Evolutionary conservation across 2,888 invertebrate genomes (phyloP).

Genomic region (Camptogramma bilineatum): DNA sequence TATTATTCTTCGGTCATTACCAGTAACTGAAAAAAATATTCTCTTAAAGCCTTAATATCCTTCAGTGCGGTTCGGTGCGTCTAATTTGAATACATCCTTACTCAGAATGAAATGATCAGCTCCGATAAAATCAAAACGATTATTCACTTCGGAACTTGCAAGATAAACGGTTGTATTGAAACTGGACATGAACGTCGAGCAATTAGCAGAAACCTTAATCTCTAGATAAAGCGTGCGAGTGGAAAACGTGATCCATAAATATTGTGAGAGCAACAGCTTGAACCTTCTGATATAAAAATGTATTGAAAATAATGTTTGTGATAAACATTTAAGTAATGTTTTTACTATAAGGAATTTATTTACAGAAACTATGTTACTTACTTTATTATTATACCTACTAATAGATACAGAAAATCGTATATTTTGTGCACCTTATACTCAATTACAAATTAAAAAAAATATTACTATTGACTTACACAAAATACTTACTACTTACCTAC

Average conservation of each 20-base stretch:
- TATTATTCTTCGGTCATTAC: neutral
- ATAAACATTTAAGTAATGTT: slow-evolving; percentile 19
- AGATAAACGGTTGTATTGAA: slow-evolving; percentile 44
- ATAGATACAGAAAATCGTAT: too few species aligned
- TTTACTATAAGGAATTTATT: neutral
- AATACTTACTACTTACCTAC: too few species aligned
- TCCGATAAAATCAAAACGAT: slow-evolving; percentile 26
- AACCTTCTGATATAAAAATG: slow-evolving; percentile 34
- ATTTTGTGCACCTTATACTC: too few species aligned
- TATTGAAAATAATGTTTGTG: slow-evolving; percentile 32
- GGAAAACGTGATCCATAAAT: slow-evolving; percentile 47
- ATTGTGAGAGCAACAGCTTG: slow-evolving; percentile 39
- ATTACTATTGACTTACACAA: too few species aligned
- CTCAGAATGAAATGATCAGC: slow-evolving; percentile 18
- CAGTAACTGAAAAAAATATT: neutral
- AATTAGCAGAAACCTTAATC: slow-evolving; percentile 47
- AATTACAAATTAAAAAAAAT: too few species aligned
- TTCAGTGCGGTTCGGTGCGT: neutral
- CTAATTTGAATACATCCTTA: slow-evolving; percentile 4
- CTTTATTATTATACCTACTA: too few species aligned
- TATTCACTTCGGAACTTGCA: slow-evolving; percentile 35
- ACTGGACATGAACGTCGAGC: slow-evolving; percentile 40
- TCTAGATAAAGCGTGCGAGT: slow-evolving; percentile 41
- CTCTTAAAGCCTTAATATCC: neutral
- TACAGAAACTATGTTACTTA: slow-evolving; percentile 8